Evolutionary conservation across 2,113 vertebrate genomes (phyloP), one percentile per base, ranked within the genome.

Genomic region (Antechinus stuartii): DNA sequence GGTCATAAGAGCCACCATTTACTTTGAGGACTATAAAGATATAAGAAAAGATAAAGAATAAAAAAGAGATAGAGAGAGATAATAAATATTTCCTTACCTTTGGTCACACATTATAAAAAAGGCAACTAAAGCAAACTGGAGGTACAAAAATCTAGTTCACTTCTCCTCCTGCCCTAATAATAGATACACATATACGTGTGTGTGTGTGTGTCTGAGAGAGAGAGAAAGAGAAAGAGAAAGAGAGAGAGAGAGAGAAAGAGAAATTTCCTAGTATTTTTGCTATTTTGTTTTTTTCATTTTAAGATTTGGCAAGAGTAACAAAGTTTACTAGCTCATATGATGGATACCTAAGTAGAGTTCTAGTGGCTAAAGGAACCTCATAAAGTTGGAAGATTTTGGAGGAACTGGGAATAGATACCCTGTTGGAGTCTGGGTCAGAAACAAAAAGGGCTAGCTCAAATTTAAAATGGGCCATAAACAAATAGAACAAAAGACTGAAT

Each of bases 31-130:
- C 30, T 42, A 2, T 84, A 52, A 92, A 30, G 30, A 54, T 42
- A 94, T 50, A 50, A 50, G 50, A 50, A 9, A 50, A 54, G n/a
- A 52, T 50, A 52, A 92, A 30, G 25, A 53, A 94, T 50, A 50
- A 50, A 50, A 50, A 25, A 25, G 22, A 47, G 19, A 57, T 14
- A 94, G 11, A 76, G 91, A 93, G 12, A 26, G 24, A 68, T 76
- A 35, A 53, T 27, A 92, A 47, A 94, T 35, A 61, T 68, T 68
- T 35, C 16, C 42, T 76, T 22, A 42, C 35, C 68, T 97, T 24
- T 89, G 57, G 14, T 91, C 76, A 93, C 91, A 89, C 94, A 91
- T 91, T 94, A 91, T 35, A 25, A 93, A 92, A n/a, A 92, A 47
- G 76, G 35, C 61, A 42, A 84, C 19, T 54, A 56, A 57, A 46